Conservation (phyloP, 2,888 invertebrate species). For the Drosophila hamatofila region DNA sequence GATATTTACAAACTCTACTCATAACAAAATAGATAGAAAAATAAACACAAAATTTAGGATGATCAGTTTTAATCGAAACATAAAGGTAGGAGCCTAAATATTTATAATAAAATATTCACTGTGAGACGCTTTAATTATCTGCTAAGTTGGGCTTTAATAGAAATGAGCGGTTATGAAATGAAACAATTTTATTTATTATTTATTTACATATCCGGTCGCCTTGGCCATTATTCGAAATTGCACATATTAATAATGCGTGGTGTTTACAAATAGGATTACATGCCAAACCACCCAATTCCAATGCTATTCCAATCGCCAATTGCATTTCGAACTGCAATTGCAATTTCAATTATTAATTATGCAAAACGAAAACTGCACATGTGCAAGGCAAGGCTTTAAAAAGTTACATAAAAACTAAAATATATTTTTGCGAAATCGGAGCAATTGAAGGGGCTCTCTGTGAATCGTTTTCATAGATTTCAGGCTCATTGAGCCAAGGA, state of each 20-base stretch:
- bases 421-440: background rate
- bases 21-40: background rate
- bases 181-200: constrained; percentile 58
- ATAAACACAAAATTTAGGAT: background rate
- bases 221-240: constrained; percentile 62
- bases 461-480: constrained; percentile 45
- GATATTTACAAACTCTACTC: background rate
- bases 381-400: constrained; percentile 11
- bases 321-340: constrained; percentile 24
- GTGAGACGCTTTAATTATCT: constrained; percentile 19
- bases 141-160: constrained; percentile 21
- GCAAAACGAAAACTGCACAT: constrained; percentile 17
- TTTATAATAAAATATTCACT: constrained; percentile 6
- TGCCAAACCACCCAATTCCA: constrained; percentile 13
- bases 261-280: constrained; percentile 73
- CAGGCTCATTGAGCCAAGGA: constrained; percentile 51
- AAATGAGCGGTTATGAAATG: constrained; percentile 33
- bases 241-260: constrained; percentile 60
- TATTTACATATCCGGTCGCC: constrained; percentile 71
- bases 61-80: background rate
- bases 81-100: background rate
- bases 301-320: constrained; percentile 21
- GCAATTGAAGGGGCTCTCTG: constrained; percentile 15
- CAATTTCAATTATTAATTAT: constrained; percentile 57
- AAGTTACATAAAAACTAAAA: background rate